Conservation (phyloP, 2,797 vertebrate species). For the Huso huso region DNA sequence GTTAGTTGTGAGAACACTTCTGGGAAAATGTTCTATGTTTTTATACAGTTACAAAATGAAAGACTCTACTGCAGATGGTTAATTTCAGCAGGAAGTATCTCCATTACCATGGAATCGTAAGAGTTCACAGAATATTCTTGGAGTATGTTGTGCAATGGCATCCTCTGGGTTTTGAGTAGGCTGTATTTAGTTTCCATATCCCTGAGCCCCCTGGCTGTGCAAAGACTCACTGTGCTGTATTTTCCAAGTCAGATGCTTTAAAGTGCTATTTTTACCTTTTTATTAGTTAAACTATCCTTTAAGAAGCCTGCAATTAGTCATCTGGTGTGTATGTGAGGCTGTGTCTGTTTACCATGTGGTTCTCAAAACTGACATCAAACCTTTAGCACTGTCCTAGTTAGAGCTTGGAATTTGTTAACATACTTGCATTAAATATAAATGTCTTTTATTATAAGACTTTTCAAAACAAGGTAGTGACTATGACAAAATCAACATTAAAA, state of each 20-base stretch:
- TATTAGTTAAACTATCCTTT: slow-evolving; percentile 24
- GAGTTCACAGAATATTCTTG: slow-evolving; percentile 2
- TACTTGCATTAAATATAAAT: too few species aligned
- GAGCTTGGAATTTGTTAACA: too few species aligned
- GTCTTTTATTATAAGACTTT: too few species aligned
- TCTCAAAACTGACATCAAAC: neutral
- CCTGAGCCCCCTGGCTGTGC: slow-evolving; percentile 45
- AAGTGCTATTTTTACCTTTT: slow-evolving; percentile 40
- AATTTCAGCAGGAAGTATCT: slow-evolving; percentile 20
- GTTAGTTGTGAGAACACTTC: too few species aligned
- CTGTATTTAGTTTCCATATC: slow-evolving; percentile 40
- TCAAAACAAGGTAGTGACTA: too few species aligned
- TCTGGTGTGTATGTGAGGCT: slow-evolving; percentile 20
- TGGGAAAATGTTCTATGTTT: too few species aligned
- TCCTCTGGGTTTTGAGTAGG: slow-evolving; percentile 52
- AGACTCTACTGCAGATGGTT: neutral
- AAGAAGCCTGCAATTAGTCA: slow-evolving; percentile 38
- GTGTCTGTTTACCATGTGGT: slow-evolving; percentile 1
- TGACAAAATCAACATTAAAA: too few species aligned
- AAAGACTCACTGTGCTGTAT: slow-evolving; percentile 19
- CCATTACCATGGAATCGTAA: neutral
- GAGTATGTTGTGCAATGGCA: slow-evolving; percentile 20
- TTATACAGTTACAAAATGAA: too few species aligned
- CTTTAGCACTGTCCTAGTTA: neutral
- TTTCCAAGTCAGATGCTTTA: slow-evolving; percentile 22